These are phyloP conservation scores for Tubiluchus corallicola DNA, from an alignment of 2,888 invertebrate species.

Conservation along the genomic window DNA sequence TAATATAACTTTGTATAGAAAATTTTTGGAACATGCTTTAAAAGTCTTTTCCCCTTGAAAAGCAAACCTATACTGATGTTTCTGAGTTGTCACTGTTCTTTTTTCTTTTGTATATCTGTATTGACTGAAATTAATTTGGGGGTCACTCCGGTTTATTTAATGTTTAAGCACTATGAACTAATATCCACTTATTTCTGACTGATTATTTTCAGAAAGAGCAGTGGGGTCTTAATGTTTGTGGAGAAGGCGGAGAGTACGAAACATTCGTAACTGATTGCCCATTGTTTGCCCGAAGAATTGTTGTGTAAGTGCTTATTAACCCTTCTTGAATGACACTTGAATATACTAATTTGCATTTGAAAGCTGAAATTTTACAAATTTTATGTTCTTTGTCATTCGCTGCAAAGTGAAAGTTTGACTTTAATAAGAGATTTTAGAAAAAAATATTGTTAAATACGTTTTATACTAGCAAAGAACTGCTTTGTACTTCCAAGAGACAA, in stretches of 20 bases:
- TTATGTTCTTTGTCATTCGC: background rate
- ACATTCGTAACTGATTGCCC: conserved; percentile 94
- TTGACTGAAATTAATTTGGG: too few species aligned
- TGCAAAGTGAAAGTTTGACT: too few species aligned
- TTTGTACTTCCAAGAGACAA: too few species aligned
- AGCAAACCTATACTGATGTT: background rate
- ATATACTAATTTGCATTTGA: too few species aligned
- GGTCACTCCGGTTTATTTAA: too few species aligned
- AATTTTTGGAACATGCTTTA: too few species aligned
- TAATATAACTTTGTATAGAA: too few species aligned
- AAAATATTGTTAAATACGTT: too few species aligned
- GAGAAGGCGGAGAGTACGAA: conserved; percentile 98
- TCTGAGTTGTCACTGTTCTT: background rate
- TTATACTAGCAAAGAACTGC: too few species aligned
- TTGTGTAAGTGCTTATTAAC: conserved; percentile 49
- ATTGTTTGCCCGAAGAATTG: conserved; percentile 68
- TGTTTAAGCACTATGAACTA: too few species aligned
- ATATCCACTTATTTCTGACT: too few species aligned
- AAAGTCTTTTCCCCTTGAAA: too few species aligned
- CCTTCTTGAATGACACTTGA: conserved; percentile 5
- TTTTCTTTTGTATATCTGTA: background rate
- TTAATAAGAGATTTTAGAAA: background rate
- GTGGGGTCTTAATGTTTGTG: conserved; percentile 85
- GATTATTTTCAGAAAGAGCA: conserved; percentile 43
- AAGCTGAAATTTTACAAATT: background rate